phyloP scores from a whole-genome alignment of 1,140 invertebrate genomes.

The Aleiodes sp. region DNA sequence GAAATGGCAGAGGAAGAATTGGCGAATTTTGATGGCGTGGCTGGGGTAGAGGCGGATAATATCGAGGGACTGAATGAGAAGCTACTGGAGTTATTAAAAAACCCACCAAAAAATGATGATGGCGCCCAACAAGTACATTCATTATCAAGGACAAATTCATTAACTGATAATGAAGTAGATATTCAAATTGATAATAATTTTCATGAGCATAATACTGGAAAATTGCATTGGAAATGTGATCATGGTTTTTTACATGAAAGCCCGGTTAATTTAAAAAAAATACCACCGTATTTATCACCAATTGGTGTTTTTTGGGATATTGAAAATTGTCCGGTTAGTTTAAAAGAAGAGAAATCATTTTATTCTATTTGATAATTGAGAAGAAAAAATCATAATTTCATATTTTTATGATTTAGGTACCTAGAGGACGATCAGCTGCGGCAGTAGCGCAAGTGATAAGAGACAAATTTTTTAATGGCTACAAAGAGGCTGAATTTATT shows the following conservation, averaged over 20 bases:
- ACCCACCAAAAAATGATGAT: constrained; percentile 36
- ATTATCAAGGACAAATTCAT: constrained; percentile 41
- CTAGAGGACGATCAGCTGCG: constrained; percentile 81
- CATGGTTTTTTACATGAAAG: constrained; percentile 46
- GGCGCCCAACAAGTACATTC: constrained; percentile 30
- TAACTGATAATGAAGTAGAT: constrained; percentile 46
- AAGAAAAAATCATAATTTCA: constrained; percentile 30
- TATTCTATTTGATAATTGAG: no score
- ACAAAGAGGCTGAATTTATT: constrained; percentile 87
- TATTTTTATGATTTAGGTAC: no score
- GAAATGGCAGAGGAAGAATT: not conserved
- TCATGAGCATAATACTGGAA: constrained; percentile 26
- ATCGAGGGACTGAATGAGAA: constrained; percentile 55
- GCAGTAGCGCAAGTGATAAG: constrained; percentile 81
- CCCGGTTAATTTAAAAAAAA: constrained; percentile 45
- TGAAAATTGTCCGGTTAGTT: constrained; percentile 80
- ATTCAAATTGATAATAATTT: constrained; percentile 37
- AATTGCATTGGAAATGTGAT: constrained; percentile 46
- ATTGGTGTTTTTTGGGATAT: constrained; percentile 95
- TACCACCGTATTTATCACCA: constrained; percentile 69
- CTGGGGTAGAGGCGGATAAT: constrained; percentile 47
- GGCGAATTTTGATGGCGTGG: not conserved
- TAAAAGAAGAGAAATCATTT: not conserved
- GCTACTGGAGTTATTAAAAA: constrained; percentile 49
- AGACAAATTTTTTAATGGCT: constrained; percentile 78